Percentiles rank a stretch among this genome's conserved stretches.
These are phyloP conservation scores for Byasa hedistus DNA, from an alignment of 2,888 invertebrate species.

Conservation along the genomic window DNA sequence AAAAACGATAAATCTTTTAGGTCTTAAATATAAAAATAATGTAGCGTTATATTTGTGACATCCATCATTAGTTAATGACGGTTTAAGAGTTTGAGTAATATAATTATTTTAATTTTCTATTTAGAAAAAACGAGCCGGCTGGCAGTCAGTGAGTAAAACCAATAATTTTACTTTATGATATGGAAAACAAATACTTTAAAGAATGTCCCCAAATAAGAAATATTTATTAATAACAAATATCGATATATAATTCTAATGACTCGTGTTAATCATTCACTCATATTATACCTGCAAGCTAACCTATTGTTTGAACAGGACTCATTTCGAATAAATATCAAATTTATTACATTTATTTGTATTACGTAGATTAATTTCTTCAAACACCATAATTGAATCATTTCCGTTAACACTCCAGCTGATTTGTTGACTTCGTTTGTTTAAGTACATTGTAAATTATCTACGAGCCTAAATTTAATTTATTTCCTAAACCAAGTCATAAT, in stretches of 20 bases:
- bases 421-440: too few species aligned
- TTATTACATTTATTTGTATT: too few species aligned
- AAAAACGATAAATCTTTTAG: background rate
- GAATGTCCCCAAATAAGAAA: background rate
- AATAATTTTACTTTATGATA: slow-evolving; percentile 1
- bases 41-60: too few species aligned
- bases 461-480: too few species aligned
- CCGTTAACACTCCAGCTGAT: too few species aligned
- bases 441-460: too few species aligned
- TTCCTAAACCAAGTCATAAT: too few species aligned
- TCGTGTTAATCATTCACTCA: slow-evolving; percentile 21
- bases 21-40: background rate
- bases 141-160: slow-evolving; percentile 19
- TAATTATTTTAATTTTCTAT: slow-evolving; percentile 22
- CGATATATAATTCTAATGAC: slow-evolving; percentile 3
- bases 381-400: too few species aligned
- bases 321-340: background rate
- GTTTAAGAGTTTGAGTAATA: background rate
- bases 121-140: slow-evolving; percentile 18
- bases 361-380: too few species aligned
- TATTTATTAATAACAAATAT: background rate
- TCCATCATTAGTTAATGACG: background rate
- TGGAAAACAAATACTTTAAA: background rate
- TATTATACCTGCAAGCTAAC: background rate
- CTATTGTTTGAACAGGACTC: background rate